Evolutionary conservation across 1,140 invertebrate species (phyloP), one percentile per base, ranked within the genome.

Genomic region (Bradynema listronoti): DNA sequence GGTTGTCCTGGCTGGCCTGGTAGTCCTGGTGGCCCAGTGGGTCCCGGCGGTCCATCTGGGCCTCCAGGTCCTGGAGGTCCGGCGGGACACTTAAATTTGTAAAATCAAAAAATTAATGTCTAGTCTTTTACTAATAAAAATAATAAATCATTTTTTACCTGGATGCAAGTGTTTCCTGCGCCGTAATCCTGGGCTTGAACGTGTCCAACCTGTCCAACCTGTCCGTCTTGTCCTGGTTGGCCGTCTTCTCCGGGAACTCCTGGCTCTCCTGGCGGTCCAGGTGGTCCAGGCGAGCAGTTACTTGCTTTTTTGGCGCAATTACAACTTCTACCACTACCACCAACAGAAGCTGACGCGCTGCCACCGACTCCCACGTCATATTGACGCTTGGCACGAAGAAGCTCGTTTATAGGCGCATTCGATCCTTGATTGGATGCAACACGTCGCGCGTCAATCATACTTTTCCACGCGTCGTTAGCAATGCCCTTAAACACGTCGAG

Each of bases 391-490:
- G 47, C 32, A 49, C 65, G 65, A 41, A 69, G 63, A 41, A 64
- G 39, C n/a, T 33, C 46, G 19, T 41, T 52, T 49, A 36, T 66
- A 27, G 54, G 36, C 11, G 36, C 36, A n/a, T n/a, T n/a, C n/a
- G n/a, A n/a, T n/a, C n/a, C n/a, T n/a, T n/a, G n/a, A n/a, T n/a
- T n/a, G 36, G 11, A 11, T 11, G 36, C 36, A 11, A 39, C 36
- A 27, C 47, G 47, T 9, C 47, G 47, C 16, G 47, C 59, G 7
- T 54, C 68, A 56, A 69, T 72, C 71, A 69, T 73, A 4, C 43
- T 65, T 11, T 53, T 34, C 67, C 67, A 69, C 6, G 67, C 67
- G 49, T 69, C 67, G 25, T 69, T 71, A 3, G 69, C 67, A 36
- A 69, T 68, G 9, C 24, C 42, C 16, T 69, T 69, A 53, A 67